Conservation (phyloP, 2,888 invertebrate genomes). For the Cerceris rybyensis region DNA sequence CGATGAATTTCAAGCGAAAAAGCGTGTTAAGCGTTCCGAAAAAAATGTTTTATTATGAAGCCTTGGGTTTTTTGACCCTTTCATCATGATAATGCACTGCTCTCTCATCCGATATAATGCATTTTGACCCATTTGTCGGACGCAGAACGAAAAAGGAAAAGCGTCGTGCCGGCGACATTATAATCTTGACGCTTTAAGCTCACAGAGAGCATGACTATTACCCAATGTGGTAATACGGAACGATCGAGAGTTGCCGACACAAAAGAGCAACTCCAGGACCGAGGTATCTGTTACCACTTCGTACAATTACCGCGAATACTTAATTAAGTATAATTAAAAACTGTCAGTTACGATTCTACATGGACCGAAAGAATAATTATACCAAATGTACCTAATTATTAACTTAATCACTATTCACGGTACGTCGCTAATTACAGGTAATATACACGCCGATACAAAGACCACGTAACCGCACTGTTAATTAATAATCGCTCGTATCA, state of each 20-base stretch:
- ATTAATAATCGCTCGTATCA: too few species aligned
- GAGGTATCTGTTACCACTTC: slow-evolving; percentile 27
- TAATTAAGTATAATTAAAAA: slow-evolving; percentile 41
- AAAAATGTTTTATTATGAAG: slow-evolving; percentile 53
- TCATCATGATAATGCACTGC: slow-evolving; percentile 56
- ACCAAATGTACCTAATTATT: slow-evolving; percentile 38
- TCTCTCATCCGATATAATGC: slow-evolving; percentile 42
- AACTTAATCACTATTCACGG: slow-evolving; percentile 22
- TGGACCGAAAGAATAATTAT: slow-evolving; percentile 21
- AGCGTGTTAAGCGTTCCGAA: slow-evolving; percentile 45
- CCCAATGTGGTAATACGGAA: slow-evolving; percentile 46
- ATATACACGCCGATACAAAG: background rate
- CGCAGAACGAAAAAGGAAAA: slow-evolving; percentile 2
- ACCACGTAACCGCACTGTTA: background rate
- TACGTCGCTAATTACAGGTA: background rate
- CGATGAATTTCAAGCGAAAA: slow-evolving; percentile 21
- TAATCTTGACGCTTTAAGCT: slow-evolving; percentile 57
- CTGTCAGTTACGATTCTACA: slow-evolving; percentile 25
- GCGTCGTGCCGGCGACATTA: slow-evolving; percentile 30
- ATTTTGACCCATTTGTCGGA: slow-evolving; percentile 52
- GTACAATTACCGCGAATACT: slow-evolving; percentile 30
- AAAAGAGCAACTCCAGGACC: slow-evolving; percentile 8
- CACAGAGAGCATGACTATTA: slow-evolving; percentile 49
- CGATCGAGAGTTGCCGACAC: slow-evolving; percentile 4
- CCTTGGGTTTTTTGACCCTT: slow-evolving; percentile 38